These are phyloP conservation scores for Holothuria glaberrima DNA, from an alignment of 35 echinoderm and acorn worm genomes.

Conservation along the genomic window DNA sequence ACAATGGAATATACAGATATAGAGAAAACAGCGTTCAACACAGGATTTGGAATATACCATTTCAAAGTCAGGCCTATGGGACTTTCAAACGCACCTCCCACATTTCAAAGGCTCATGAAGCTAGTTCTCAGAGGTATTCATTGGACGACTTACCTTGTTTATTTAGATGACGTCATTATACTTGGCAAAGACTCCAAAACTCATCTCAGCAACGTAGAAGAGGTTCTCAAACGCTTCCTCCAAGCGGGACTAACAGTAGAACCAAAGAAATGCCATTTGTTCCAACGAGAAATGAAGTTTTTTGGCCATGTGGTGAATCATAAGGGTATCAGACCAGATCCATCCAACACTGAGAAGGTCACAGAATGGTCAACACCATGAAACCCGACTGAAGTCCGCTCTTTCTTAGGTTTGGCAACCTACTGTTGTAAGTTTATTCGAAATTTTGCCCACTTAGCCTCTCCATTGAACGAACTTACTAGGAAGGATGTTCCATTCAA, in stretches of 20 bases:
- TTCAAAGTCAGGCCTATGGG: slow-evolving; percentile 63
- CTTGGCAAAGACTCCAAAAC: slow-evolving; percentile 51
- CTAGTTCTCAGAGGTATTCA: slow-evolving; percentile 42
- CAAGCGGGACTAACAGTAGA: slow-evolving; percentile 54
- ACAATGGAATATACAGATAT: slow-evolving; percentile 2
- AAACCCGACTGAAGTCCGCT: not conserved
- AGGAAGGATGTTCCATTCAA: not conserved
- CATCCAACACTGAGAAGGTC: slow-evolving; percentile 40
- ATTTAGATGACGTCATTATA: slow-evolving; percentile 56
- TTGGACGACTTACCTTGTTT: slow-evolving; percentile 53
- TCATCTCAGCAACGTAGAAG: slow-evolving; percentile 18
- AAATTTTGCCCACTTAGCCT: slow-evolving; percentile 56
- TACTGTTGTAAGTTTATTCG: slow-evolving; percentile 53
- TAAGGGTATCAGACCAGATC: slow-evolving; percentile 53
- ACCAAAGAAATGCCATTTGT: slow-evolving; percentile 66
- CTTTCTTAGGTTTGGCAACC: slow-evolving; percentile 61
- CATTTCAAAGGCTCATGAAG: slow-evolving; percentile 63
- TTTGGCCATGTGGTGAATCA: slow-evolving; percentile 53
- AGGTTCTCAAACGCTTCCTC: slow-evolving; percentile 23
- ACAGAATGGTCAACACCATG: slow-evolving; percentile 45
- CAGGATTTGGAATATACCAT: not conserved
- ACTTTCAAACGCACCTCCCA: slow-evolving; percentile 54
- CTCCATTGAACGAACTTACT: slow-evolving; percentile 50
- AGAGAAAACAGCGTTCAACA: not conserved
- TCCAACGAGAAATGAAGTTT: slow-evolving; percentile 25